A percentile compares a stretch with the other conserved stretches of the same genome.
Evolutionary conservation across 2,113 vertebrate species (phyloP).

Genomic region (Dendrocopos noguchii): DNA sequence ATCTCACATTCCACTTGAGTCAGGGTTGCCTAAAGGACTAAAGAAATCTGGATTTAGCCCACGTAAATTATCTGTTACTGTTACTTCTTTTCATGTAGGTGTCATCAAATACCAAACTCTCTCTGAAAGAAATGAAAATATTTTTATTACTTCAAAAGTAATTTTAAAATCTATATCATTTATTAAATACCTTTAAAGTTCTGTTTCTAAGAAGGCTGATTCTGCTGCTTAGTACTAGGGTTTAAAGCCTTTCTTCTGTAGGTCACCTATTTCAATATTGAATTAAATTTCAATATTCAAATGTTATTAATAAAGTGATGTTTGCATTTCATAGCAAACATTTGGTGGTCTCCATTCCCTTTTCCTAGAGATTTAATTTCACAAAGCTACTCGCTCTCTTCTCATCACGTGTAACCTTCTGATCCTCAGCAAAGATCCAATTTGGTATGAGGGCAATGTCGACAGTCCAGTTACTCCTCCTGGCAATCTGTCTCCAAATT

Average conservation of each 20-base stretch:
- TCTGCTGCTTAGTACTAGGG: neutral
- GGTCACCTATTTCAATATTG: neutral
- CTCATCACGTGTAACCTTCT: neutral
- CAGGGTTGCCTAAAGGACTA: neutral
- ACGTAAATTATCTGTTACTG: conserved; percentile 6
- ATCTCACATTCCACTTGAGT: neutral
- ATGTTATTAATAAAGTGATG: neutral
- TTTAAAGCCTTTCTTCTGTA: neutral
- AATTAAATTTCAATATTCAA: neutral
- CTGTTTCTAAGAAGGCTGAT: conserved; percentile 7
- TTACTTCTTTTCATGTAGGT: neutral
- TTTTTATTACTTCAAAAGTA: neutral
- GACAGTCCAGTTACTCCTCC: neutral
- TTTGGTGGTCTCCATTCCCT: neutral
- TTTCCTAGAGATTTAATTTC: neutral
- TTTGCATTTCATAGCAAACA: neutral
- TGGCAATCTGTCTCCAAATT: neutral
- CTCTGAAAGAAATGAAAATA: neutral
- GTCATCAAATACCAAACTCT: neutral
- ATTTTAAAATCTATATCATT: neutral
- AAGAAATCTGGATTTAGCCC: neutral
- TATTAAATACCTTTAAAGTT: neutral
- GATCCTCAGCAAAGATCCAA: neutral
- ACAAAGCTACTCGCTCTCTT: neutral
- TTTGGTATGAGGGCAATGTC: neutral